These are phyloP conservation scores for Epirrhoe alternata DNA, from an alignment of 2,888 invertebrate genomes.

Conservation along the genomic window DNA sequence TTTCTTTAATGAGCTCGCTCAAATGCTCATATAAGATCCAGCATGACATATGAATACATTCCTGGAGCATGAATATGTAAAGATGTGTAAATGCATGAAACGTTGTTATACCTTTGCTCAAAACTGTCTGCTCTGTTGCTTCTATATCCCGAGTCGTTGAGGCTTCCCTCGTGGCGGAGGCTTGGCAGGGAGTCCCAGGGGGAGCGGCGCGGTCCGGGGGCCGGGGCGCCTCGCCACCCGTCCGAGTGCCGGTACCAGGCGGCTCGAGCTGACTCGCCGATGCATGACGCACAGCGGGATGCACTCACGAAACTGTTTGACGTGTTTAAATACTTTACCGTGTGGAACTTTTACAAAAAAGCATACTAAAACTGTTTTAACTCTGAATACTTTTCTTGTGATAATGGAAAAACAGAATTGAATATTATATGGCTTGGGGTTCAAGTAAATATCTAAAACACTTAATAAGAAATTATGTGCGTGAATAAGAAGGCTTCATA, in stretches of 20 bases:
- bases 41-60: neutral
- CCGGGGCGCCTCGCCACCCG: slow-evolving; percentile 89
- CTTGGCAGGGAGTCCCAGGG: slow-evolving; percentile 96
- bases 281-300: slow-evolving; percentile 93
- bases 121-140: slow-evolving; percentile 94
- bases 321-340: slow-evolving; percentile 13
- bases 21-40: neutral
- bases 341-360: slow-evolving; percentile 5
- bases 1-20: neutral
- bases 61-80: slow-evolving; percentile 8
- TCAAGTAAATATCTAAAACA: no score
- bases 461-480: no score
- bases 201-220: slow-evolving; percentile 89
- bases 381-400: neutral
- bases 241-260: slow-evolving; percentile 96
- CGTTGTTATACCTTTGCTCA: slow-evolving; percentile 89
- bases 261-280: slow-evolving; percentile 94
- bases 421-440: neutral
- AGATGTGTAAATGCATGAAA: slow-evolving; percentile 8
- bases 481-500: no score
- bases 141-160: slow-evolving; percentile 94
- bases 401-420: neutral
- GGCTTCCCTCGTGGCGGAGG: slow-evolving; percentile 92
- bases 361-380: slow-evolving; percentile 1
- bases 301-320: slow-evolving; percentile 81